Evolutionary conservation across 2,113 vertebrate species (phyloP).

Genomic region (Rhagologus leucostigma): DNA sequence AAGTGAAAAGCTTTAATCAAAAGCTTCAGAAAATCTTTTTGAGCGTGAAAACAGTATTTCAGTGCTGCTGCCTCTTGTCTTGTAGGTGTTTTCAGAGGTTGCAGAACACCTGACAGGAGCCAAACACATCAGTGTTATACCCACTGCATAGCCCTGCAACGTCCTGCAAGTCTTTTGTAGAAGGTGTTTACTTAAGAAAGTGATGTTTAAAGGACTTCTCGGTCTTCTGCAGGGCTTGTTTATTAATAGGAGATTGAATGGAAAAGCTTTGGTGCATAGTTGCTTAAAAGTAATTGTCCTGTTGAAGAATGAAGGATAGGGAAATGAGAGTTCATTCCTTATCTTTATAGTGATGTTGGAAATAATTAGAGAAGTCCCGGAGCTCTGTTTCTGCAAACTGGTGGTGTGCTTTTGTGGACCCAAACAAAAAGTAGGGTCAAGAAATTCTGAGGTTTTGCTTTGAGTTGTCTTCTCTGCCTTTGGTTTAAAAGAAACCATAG

Average conservation of each 20-base stretch:
- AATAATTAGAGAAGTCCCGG: not conserved
- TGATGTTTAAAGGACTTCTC: not conserved
- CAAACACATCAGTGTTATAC: not conserved
- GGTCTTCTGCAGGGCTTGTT: not conserved
- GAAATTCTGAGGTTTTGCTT: not conserved
- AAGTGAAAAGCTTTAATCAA: not conserved
- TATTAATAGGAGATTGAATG: not conserved
- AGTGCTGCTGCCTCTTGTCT: not conserved
- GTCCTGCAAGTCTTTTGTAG: not conserved
- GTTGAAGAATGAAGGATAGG: not conserved
- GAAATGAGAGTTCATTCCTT: not conserved
- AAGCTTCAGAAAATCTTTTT: not conserved
- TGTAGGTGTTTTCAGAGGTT: not conserved
- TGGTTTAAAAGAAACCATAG: fast-evolving
- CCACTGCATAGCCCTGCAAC: not conserved
- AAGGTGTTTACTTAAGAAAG: not conserved
- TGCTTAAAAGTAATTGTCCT: not conserved
- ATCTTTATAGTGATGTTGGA: not conserved
- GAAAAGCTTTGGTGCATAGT: not conserved
- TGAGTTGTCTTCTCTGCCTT: not conserved
- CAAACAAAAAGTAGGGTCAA: not conserved
- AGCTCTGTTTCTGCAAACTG: not conserved
- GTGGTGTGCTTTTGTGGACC: not conserved
- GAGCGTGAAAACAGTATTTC: not conserved
- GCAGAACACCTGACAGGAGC: not conserved